These are phyloP conservation scores for Dicycla oo DNA, from an alignment of 2,888 invertebrate species.

Conservation along the genomic window DNA sequence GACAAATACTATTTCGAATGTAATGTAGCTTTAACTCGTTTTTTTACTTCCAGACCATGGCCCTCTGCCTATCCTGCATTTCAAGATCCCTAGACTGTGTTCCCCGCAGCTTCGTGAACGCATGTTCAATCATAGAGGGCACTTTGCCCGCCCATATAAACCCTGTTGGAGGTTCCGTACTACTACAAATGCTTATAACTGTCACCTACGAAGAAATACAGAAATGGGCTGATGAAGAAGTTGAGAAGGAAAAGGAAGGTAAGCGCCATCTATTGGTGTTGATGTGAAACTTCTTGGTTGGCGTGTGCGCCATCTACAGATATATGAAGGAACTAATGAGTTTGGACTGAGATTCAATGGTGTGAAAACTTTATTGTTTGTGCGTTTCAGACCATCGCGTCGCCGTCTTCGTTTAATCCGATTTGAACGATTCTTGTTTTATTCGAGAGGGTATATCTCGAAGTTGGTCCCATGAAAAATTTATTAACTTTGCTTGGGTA, in stretches of 20 bases:
- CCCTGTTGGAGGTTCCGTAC: conserved; percentile 93
- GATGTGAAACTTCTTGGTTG: background rate
- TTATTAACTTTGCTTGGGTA: no score
- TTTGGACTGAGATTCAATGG: fast-evolving
- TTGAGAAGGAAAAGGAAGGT: conserved; percentile 80
- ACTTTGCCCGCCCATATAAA: conserved; percentile 92
- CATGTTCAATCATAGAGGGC: conserved; percentile 92
- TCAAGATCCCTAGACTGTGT: conserved; percentile 93
- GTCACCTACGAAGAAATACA: conserved; percentile 92
- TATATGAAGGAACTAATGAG: background rate
- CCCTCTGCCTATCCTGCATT: conserved; percentile 92
- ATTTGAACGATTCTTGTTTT: no score
- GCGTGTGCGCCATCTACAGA: conserved; percentile 33
- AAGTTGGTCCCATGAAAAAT: no score
- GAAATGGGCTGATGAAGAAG: conserved; percentile 86
- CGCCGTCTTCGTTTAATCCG: no score
- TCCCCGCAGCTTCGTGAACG: conserved; percentile 90
- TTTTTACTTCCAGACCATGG: conserved; percentile 91
- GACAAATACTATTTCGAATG: background rate
- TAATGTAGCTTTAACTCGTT: no score
- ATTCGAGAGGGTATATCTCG: no score
- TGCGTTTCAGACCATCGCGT: background rate
- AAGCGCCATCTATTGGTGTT: conserved; percentile 40
- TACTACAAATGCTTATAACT: conserved; percentile 93
- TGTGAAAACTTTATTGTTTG: background rate